Percentiles rank a stretch among this genome's conserved stretches.
These are phyloP conservation scores for Drosophila murphyi DNA, from an alignment of 1,140 invertebrate species.

Conservation along the genomic window DNA sequence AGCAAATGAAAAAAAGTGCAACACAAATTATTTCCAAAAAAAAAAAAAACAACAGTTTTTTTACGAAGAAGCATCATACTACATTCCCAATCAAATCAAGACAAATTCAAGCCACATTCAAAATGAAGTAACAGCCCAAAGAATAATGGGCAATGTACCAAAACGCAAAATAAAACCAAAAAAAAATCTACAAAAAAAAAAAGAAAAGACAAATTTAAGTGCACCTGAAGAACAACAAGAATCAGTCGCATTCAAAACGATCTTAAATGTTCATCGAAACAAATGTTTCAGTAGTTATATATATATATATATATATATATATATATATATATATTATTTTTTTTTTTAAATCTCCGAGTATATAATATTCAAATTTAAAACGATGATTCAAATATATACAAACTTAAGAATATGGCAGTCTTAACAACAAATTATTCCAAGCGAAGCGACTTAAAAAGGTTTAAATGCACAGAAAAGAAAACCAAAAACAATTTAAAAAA, in stretches of 20 bases:
- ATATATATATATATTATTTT: no score
- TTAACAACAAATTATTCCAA: constrained; percentile 14
- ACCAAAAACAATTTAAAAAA: constrained; percentile 16
- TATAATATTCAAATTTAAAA: constrained; percentile 21
- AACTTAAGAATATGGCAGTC: constrained; percentile 42
- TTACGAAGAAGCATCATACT: constrained; percentile 12
- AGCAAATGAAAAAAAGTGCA: constrained; percentile 53
- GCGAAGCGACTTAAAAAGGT: constrained; percentile 9
- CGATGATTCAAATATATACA: constrained; percentile 32
- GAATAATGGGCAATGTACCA: constrained; percentile 10
- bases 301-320: no score
- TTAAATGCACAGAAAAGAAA: constrained; percentile 32
- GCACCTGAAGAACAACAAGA: constrained; percentile 48
- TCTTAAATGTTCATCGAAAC: constrained; percentile 40
- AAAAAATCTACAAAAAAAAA: constrained; percentile 34
- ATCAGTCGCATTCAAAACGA: constrained; percentile 28
- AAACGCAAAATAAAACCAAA: constrained; percentile 6
- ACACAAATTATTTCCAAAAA: constrained; percentile 27
- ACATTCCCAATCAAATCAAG: constrained; percentile 5
- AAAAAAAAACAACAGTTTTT: constrained; percentile 15
- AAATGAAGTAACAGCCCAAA: constrained; percentile 27
- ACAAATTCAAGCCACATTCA: constrained; percentile 25
- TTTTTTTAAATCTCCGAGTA: constrained; percentile 11
- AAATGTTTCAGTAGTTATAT: constrained; percentile 30
- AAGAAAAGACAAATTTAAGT: constrained; percentile 21